phyloP scores from a whole-genome alignment of 1,140 invertebrate genomes.

The Kradibia gibbosae region DNA sequence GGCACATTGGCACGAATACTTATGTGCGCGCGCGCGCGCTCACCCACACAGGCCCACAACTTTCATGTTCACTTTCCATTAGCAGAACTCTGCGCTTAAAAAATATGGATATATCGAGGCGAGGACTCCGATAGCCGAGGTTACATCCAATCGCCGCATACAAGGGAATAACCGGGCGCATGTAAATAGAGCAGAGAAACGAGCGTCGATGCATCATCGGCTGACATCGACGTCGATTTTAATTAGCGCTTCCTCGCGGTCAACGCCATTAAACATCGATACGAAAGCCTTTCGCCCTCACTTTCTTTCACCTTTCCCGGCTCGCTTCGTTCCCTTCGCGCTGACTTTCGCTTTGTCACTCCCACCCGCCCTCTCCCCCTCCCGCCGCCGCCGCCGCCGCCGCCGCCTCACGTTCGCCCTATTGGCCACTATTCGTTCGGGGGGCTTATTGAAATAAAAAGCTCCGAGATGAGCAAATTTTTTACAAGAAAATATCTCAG shows the following conservation, averaged over 20 bases:
- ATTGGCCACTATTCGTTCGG: not conserved
- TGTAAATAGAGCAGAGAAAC: slow-evolving; percentile 18
- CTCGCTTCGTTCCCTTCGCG: not conserved
- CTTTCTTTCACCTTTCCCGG: not conserved
- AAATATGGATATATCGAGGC: slow-evolving; percentile 23
- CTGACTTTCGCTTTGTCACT: not conserved
- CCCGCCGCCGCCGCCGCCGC: not conserved
- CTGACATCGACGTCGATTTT: slow-evolving; percentile 56
- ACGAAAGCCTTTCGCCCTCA: slow-evolving; percentile 12
- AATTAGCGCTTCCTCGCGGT: slow-evolving; percentile 48
- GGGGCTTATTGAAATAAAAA: not conserved
- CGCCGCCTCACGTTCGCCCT: not conserved
- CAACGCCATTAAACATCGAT: slow-evolving; percentile 42
- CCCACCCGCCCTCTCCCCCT: not conserved
- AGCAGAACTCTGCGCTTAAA: slow-evolving; percentile 7
- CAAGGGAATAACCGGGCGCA: not conserved
- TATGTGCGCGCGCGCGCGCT: slow-evolving; percentile 41
- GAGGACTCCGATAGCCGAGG: not conserved
- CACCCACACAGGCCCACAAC: not conserved
- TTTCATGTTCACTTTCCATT: slow-evolving; percentile 46
- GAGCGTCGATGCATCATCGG: slow-evolving; percentile 50
- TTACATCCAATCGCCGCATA: not conserved
- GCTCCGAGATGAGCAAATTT: not conserved
- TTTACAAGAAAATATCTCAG: not conserved
- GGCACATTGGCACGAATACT: slow-evolving; percentile 16